Evolutionary conservation across 2,113 vertebrate species (phyloP).

Genomic region (Sarotherodon lohbergeri): DNA sequence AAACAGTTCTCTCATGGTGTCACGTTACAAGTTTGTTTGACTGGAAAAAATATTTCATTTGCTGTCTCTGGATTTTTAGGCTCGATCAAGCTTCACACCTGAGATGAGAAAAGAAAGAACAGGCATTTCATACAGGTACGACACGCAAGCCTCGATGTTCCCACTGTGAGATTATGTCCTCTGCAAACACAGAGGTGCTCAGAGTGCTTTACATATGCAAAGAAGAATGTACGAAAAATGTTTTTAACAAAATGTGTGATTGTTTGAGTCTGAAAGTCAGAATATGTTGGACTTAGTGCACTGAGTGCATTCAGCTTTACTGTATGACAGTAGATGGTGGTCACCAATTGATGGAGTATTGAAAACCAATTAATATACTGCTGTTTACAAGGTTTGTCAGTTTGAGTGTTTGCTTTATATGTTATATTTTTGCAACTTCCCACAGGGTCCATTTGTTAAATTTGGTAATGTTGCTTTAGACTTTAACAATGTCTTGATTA

Average conservation of each 20-base stretch:
- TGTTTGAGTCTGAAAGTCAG: background rate
- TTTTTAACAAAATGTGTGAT: background rate
- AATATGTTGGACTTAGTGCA: background rate
- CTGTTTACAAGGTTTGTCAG: rapidly evolving
- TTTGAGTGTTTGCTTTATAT: background rate
- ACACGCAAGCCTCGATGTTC: background rate
- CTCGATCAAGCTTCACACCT: background rate
- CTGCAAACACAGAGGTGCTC: background rate
- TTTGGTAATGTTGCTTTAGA: too few relatives aligned
- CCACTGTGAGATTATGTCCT: background rate
- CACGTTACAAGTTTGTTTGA: background rate
- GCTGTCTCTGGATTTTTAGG: background rate
- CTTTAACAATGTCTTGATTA: background rate
- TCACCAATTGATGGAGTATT: background rate
- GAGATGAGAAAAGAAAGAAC: background rate
- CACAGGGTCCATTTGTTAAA: background rate
- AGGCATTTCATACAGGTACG: background rate
- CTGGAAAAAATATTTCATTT: background rate
- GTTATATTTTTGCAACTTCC: background rate
- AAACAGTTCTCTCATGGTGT: too few relatives aligned
- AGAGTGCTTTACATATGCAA: background rate
- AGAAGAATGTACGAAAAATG: background rate
- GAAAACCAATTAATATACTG: background rate
- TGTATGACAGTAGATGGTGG: background rate
- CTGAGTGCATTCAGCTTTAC: too few relatives aligned